Evolutionary conservation across 2,113 vertebrate genomes (phyloP), one percentile per base, ranked within the genome.

Genomic region (Tichodroma muraria): DNA sequence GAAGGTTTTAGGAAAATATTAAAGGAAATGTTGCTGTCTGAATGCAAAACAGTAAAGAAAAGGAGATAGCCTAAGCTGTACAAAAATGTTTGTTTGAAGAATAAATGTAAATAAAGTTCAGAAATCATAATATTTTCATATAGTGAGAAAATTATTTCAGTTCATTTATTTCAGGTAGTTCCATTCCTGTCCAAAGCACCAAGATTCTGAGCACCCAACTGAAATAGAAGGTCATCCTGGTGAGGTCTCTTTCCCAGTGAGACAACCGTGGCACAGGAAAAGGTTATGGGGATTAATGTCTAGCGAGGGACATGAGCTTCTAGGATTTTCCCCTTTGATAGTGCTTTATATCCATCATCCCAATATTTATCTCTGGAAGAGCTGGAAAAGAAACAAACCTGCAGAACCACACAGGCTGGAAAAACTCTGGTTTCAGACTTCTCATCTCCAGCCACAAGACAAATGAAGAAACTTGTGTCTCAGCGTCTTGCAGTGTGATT

Each of bases 211-310:
- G 50, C 28, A 70, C 33, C 9, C 38, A 59, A 64, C 35, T 49
- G 52, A 75, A 75, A 66, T 24, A 11, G 83, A 77, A 83, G 30
- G 6, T 73, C 33, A 10, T 24, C 45, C 37, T 59, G 15, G 13
- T 53, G 16, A 22, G 28, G 4, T 85, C 0, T 80, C 9, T n/a
- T 65, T 30, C 25, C 60, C 4, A 8, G 15, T 30, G 38, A 53
- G 24, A n/a, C 40, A 72, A 12, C 19, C 0, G 0, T 7, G 40
- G 28, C 0, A 2, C 8, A 49, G 54, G 18, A 69, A 44, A 69
- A 70, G 0, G 7, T 53, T 76, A 37, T 3, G 1, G 59, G 15
- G 5, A 15, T n/a, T 65, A 28, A 60, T 31, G 16, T 28, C 31
- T 23, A 24, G 20, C n/a, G 23, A 61, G 37, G 38, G 20, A 66